These are phyloP conservation scores for Pluvianellus socialis DNA, from an alignment of 2,113 vertebrate species.

Conservation along the genomic window DNA sequence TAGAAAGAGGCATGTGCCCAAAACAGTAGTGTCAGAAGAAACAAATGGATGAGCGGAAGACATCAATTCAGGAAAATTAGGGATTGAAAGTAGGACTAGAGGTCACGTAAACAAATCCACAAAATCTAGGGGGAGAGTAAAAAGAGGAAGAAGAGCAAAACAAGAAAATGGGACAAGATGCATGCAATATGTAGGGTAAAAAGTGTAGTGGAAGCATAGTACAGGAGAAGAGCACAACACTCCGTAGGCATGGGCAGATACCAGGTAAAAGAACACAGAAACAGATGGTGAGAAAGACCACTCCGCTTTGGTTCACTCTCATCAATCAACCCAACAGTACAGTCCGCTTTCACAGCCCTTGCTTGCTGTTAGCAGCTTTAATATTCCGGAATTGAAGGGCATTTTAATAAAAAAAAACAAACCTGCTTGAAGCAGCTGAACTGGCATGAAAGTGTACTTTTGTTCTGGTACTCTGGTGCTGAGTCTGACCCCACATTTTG, in stretches of 20 bases:
- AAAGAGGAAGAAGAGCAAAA: background rate
- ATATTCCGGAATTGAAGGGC: background rate
- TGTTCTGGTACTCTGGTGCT: background rate
- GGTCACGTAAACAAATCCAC: background rate
- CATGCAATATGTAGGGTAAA: accelerated
- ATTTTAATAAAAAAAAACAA: background rate
- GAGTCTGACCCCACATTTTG: background rate
- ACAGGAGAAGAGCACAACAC: background rate
- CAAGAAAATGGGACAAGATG: background rate
- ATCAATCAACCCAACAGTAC: background rate
- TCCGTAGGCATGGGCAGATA: background rate
- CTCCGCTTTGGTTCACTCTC: background rate
- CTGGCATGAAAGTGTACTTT: background rate
- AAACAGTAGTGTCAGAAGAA: background rate
- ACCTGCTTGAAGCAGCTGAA: background rate
- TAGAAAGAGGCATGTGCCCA: background rate
- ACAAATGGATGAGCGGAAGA: background rate
- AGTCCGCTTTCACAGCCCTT: background rate
- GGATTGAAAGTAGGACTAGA: background rate
- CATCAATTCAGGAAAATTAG: background rate
- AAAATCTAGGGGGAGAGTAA: background rate
- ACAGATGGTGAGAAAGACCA: background rate
- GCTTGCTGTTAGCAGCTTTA: background rate
- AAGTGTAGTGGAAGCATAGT: background rate
- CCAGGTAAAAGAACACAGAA: background rate